These are phyloP conservation scores for Rhagonycha lutea DNA, from an alignment of 2,888 invertebrate species.

Conservation along the genomic window DNA sequence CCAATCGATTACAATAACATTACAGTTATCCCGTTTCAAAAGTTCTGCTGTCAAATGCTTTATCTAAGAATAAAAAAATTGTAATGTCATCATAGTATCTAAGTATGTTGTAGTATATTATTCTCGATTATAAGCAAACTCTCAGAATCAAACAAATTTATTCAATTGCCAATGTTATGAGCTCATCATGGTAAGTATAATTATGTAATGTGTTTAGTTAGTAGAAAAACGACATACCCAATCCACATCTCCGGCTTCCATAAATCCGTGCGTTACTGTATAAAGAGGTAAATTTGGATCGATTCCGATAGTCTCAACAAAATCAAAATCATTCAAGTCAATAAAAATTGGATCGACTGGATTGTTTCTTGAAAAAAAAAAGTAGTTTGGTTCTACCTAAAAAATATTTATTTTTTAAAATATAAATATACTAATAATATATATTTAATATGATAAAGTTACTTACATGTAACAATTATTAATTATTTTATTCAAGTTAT, in stretches of 20 bases:
- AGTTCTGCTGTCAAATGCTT: slow-evolving; percentile 73
- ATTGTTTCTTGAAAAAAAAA: slow-evolving; percentile 62
- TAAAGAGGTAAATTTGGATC: slow-evolving; percentile 69
- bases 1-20: slow-evolving; percentile 85
- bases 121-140: no score
- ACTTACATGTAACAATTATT: no score
- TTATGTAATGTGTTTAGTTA: background rate
- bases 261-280: slow-evolving; percentile 83
- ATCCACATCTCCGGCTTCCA: slow-evolving; percentile 78
- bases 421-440: no score
- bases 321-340: slow-evolving; percentile 68
- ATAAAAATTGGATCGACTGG: slow-evolving; percentile 62
- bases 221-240: slow-evolving; percentile 65
- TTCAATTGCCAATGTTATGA: no score
- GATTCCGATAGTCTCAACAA: slow-evolving; percentile 66
- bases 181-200: no score
- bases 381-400: slow-evolving; percentile 65
- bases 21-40: slow-evolving; percentile 71
- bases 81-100: background rate
- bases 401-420: no score
- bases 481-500: no score
- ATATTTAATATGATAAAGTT: no score
- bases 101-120: no score
- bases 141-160: no score
- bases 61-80: slow-evolving; percentile 55